Evolutionary conservation across 2,888 invertebrate genomes (phyloP), one percentile per base, ranked within the genome.

Genomic region (Pediacus dermestoides): DNA sequence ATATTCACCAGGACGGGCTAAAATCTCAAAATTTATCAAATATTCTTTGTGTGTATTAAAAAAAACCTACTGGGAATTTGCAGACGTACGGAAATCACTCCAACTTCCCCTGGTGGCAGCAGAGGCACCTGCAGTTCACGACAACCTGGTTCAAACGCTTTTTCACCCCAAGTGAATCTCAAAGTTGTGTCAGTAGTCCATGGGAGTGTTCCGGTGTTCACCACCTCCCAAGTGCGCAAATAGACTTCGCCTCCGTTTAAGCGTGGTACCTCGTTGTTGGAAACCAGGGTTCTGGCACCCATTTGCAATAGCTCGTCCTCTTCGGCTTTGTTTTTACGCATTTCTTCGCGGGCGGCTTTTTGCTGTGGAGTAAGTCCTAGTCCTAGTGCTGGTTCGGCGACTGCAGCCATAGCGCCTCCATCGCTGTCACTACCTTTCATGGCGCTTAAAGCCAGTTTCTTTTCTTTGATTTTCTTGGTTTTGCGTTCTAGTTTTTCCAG

Each of bases 151-250:
- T 60, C 53, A 23, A 72, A 48, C 2, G 62, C 60, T 40, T 62
- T 59, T 2, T 70, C 67, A 10, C 70, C 71, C 70, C 70, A 71
- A 16, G 70, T 64, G 45, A 66, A 66, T 27, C 67, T 59, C 40
- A 72, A 46, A 45, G 63, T 60, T 23, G 70, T 70, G 68, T 71
- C 55, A 12, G 53, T 51, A 16, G 63, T 64, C 70, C 70, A 71
- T 3, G 60, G 48, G 7, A 53, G 34, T 16, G 55, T 57, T 9
- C 72, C 72, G 36, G 54, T 64, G 48, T 71, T 71, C 33, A 61
- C 52, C 13, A 71, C 62, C 25, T 67, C 58, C 70, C 70, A 71
- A 21, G 57, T 55, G 42, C 71, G 70, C 26, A 61, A 43, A 40
- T 67, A 70, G 16, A 57, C 49, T 39, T 66, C 67, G 3, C 67